These are phyloP conservation scores for Rhopalosiphum padi DNA, from an alignment of 1,140 invertebrate species.

Conservation along the genomic window DNA sequence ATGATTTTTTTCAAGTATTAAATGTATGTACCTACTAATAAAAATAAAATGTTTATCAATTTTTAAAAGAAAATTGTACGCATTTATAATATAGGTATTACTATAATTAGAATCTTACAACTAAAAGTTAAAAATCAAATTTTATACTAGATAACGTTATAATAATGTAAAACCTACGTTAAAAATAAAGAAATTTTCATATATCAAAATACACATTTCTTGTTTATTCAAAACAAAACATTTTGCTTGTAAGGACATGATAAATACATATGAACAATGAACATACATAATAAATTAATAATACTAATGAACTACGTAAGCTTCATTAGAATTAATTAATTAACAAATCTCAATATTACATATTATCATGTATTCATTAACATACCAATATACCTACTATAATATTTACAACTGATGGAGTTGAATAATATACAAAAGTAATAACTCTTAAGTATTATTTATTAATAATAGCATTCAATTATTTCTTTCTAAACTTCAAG, in stretches of 20 bases:
- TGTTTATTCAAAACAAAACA: background rate
- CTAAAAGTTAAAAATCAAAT: background rate
- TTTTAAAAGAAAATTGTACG: no score
- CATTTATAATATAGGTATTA: no score
- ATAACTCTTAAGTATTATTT: background rate
- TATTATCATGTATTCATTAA: no score
- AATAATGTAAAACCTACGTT: background rate
- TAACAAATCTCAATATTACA: background rate
- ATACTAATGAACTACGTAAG: background rate
- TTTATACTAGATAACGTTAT: background rate
- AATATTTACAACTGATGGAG: background rate
- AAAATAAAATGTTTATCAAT: no score
- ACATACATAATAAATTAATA: background rate
- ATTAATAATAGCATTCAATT: background rate
- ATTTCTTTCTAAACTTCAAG: background rate
- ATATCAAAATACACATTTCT: background rate
- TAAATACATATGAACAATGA: background rate
- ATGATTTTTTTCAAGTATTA: no score
- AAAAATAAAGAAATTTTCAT: background rate
- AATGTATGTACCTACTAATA: no score
- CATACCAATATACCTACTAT: background rate
- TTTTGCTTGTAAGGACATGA: background rate
- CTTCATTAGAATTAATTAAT: background rate
- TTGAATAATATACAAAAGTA: background rate
- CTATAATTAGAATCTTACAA: background rate